Evolutionary conservation across 2,888 invertebrate species (phyloP).

Genomic region (Latrodectus hesperus): DNA sequence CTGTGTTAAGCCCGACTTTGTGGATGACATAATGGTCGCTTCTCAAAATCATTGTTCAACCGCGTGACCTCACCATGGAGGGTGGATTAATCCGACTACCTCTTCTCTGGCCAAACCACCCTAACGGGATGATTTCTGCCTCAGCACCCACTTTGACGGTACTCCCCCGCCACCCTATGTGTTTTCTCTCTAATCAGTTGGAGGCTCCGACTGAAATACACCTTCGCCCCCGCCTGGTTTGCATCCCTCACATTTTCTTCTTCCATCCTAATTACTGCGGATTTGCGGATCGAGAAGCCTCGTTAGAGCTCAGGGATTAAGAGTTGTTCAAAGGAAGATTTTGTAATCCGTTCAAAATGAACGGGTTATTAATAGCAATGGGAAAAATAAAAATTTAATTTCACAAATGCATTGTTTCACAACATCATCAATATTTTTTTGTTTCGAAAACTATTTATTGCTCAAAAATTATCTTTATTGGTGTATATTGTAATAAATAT

Average conservation of each 20-base stretch:
- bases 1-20: constrained; percentile 59
- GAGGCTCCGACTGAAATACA: background rate
- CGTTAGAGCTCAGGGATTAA: constrained; percentile 18
- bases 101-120: constrained; percentile 42
- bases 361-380: too few species aligned
- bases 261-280: constrained; percentile 52
- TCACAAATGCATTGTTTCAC: too few species aligned
- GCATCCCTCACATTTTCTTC: constrained; percentile 13
- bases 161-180: background rate
- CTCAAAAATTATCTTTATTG: too few species aligned
- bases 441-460: too few species aligned
- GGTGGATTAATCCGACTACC: constrained; percentile 50
- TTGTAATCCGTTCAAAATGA: too few species aligned
- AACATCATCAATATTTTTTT: too few species aligned
- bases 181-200: constrained; percentile 12
- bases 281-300: constrained; percentile 19
- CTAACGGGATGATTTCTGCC: constrained; percentile 61
- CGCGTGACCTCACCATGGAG: constrained; percentile 54
- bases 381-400: too few species aligned
- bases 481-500: too few species aligned
- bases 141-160: constrained; percentile 41
- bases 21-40: constrained; percentile 58
- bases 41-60: constrained; percentile 53
- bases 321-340: too few species aligned
- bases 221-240: background rate